Evolutionary conservation across 2,888 invertebrate species (phyloP).

Genomic region (Pasiphila rectangulata): DNA sequence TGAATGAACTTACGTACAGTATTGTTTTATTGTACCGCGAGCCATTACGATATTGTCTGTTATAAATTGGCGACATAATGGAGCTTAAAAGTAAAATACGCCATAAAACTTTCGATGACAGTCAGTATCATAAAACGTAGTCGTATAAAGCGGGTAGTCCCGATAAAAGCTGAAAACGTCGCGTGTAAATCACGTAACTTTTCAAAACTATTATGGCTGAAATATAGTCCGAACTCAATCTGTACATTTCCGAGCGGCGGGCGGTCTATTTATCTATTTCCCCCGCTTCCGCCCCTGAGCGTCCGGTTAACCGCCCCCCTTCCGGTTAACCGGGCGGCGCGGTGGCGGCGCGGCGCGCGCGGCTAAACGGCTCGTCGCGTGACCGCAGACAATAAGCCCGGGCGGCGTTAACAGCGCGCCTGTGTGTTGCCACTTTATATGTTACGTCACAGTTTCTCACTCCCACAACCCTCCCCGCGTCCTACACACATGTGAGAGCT

Average conservation of each 20-base stretch:
- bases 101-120: constrained; percentile 67
- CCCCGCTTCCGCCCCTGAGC: constrained; percentile 79
- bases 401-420: constrained; percentile 79
- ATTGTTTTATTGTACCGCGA: constrained; percentile 39
- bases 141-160: constrained; percentile 59
- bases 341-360: constrained; percentile 71
- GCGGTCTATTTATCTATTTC: constrained; percentile 81
- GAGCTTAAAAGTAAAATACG: constrained; percentile 58
- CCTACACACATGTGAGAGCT: constrained; percentile 36
- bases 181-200: constrained; percentile 79
- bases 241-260: constrained; percentile 80
- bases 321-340: constrained; percentile 79
- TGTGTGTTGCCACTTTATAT: constrained; percentile 80
- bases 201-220: constrained; percentile 79
- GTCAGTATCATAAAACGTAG: constrained; percentile 65
- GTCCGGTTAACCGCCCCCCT: constrained; percentile 81
- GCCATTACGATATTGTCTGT: constrained; percentile 40
- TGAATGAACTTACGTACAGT: constrained; percentile 46
- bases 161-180: constrained; percentile 74
- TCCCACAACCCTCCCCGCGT: constrained; percentile 34
- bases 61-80: constrained; percentile 56
- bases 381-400: constrained; percentile 81
- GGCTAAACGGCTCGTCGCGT: constrained; percentile 82
- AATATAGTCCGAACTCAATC: constrained; percentile 80
- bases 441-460: constrained; percentile 61